These are phyloP conservation scores for Polypedilum vanderplanki DNA, from an alignment of 1,140 invertebrate species.

Conservation along the genomic window DNA sequence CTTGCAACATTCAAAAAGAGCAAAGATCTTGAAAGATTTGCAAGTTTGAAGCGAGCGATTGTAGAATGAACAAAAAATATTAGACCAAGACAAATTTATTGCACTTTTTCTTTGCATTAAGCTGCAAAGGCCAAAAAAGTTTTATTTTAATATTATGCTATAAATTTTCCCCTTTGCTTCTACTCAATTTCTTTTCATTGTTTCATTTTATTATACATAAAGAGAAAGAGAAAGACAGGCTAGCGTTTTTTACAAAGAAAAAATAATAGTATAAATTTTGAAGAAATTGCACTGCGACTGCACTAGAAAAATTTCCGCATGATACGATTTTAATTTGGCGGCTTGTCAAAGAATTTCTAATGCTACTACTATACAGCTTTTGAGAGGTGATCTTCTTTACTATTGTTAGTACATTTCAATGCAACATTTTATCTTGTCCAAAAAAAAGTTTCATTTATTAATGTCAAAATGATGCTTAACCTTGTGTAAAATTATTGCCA, in stretches of 20 bases:
- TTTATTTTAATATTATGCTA: not conserved
- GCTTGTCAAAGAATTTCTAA: constrained; percentile 13
- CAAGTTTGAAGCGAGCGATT: not conserved
- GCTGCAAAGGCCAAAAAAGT: not conserved
- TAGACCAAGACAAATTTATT: constrained; percentile 14
- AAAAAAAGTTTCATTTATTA: not conserved
- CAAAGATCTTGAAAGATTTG: constrained; percentile 12
- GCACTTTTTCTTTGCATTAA: constrained; percentile 15
- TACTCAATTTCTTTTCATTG: not conserved
- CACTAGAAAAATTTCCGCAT: constrained; percentile 3
- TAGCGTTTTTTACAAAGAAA: not conserved
- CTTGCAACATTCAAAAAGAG: not conserved
- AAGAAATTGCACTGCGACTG: constrained; percentile 8
- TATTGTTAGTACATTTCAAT: not conserved
- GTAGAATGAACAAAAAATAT: not conserved
- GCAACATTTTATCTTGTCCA: not conserved
- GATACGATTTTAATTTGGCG: constrained; percentile 12
- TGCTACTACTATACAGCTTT: not conserved
- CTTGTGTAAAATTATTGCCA: no score
- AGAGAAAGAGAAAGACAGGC: no score
- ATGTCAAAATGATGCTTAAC: not conserved
- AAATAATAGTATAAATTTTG: constrained; percentile 8
- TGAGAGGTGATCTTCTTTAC: not conserved
- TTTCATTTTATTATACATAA: not conserved
- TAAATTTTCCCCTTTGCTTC: not conserved